Evolutionary conservation across 2,113 vertebrate species (phyloP).

Genomic region (Clinocottus analis): DNA sequence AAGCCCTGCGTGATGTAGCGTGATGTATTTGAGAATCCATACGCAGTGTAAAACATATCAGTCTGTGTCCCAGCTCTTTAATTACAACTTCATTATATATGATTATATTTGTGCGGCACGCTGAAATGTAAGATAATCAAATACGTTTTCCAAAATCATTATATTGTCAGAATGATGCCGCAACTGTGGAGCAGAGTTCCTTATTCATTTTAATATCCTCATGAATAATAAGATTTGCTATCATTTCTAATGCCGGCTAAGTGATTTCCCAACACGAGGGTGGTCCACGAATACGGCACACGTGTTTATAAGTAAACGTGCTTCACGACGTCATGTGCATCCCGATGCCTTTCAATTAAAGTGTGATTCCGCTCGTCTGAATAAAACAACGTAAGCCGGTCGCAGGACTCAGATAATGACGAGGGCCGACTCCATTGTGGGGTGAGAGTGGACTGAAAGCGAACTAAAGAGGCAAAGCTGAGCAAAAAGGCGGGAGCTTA

Average conservation of each 20-base stretch:
- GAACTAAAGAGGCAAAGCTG: conserved; percentile 67
- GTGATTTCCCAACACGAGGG: background rate
- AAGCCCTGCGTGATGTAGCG: background rate
- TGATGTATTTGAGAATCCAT: background rate
- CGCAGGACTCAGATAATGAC: conserved; percentile 56
- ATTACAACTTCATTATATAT: background rate
- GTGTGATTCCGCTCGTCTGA: conserved; percentile 31
- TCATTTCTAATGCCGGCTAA: conserved; percentile 2
- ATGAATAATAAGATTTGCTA: conserved; percentile 4
- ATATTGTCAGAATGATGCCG: background rate
- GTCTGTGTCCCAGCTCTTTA: background rate
- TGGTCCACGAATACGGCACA: background rate
- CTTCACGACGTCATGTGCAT: background rate
- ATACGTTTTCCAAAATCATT: conserved; percentile 3
- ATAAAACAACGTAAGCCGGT: conserved; percentile 48
- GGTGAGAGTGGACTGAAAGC: conserved; percentile 52
- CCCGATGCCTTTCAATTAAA: conserved; percentile 48
- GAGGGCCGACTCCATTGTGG: conserved; percentile 43
- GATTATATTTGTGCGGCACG: background rate
- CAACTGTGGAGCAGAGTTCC: background rate
- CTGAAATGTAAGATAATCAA: background rate
- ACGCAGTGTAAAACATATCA: background rate
- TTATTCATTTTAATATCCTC: background rate
- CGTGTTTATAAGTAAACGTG: background rate
- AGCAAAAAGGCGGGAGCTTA: conserved; percentile 73